phyloP scores from a whole-genome alignment of 2,797 vertebrate genomes.

The Brotula barbata region DNA sequence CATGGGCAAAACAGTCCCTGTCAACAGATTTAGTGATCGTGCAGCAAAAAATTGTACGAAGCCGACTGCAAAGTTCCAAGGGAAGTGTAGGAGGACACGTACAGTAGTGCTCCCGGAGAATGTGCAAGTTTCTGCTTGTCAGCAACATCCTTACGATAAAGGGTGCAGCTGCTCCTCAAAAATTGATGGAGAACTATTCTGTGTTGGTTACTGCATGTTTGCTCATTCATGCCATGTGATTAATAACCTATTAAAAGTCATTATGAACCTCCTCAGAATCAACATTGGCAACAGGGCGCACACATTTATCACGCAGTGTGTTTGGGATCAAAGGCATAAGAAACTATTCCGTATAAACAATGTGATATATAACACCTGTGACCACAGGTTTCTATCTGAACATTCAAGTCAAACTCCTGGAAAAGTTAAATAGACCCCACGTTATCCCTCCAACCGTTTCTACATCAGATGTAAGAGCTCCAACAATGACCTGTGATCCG shows the following conservation, averaged over 20 bases:
- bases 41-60: conserved; percentile 35
- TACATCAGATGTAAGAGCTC: conserved; percentile 37
- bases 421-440: conserved; percentile 53
- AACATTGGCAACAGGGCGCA: no score
- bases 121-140: conserved; percentile 46
- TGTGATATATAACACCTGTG: no score
- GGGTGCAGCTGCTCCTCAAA: conserved; percentile 30
- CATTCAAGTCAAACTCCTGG: conserved; percentile 39
- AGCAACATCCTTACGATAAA: conserved; percentile 24
- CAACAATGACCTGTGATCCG: conserved; percentile 45
- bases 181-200: conserved; percentile 4
- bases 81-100: conserved; percentile 29
- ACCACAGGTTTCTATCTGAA: no score
- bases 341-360: no score
- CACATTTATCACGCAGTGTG: no score
- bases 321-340: no score
- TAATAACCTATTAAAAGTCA: not conserved
- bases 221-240: conserved; percentile 1
- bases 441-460: conserved; percentile 53
- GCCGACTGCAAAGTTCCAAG: conserved; percentile 36
- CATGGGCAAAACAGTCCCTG: conserved; percentile 47
- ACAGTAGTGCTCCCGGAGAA: no score
- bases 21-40: conserved; percentile 58
- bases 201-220: conserved; percentile 2
- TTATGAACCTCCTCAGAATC: no score